phyloP scores from a whole-genome alignment of 2,797 vertebrate species.

The Parambassis ranga region DNA sequence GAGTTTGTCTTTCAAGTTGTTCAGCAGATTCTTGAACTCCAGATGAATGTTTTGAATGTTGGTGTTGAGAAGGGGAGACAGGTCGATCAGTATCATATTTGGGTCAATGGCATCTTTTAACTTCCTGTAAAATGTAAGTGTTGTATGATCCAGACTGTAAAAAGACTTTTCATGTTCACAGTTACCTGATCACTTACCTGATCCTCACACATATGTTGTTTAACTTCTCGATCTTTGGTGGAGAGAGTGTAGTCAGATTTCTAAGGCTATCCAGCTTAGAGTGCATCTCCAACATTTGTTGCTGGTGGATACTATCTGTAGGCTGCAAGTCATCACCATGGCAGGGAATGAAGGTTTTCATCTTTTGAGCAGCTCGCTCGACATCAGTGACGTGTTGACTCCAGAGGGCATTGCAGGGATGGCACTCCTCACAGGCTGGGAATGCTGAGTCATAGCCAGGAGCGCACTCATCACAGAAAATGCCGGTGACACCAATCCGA shows the following conservation, averaged over 20 bases:
- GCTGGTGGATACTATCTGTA: constrained; percentile 46
- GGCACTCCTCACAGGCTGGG: constrained; percentile 83
- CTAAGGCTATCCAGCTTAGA: constrained; percentile 69
- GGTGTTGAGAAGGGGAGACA: constrained; percentile 74
- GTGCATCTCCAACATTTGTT: constrained; percentile 73
- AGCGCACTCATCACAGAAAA: constrained; percentile 81
- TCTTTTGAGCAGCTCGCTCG: constrained; percentile 52
- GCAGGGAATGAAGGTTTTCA: constrained; percentile 51
- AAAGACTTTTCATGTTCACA: no score
- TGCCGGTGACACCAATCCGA: constrained; percentile 74
- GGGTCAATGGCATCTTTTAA: constrained; percentile 71
- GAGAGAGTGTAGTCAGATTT: constrained; percentile 70
- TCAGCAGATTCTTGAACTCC: constrained; percentile 77
- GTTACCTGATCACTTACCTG: no score
- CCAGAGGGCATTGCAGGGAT: constrained; percentile 83
- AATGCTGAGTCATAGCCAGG: constrained; percentile 76
- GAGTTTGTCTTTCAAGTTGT: constrained; percentile 69
- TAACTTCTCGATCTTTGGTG: constrained; percentile 59
- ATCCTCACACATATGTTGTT: constrained; percentile 66
- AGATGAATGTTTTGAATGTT: constrained; percentile 74
- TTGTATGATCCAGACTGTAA: no score
- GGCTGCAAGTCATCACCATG: neutral
- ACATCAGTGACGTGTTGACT: constrained; percentile 69
- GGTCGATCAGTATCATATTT: constrained; percentile 63
- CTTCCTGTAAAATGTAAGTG: constrained; percentile 81